Base-by-base conservation (phyloP, 2,888 invertebrate genomes). In the Criorhina ranunculi region DNA sequence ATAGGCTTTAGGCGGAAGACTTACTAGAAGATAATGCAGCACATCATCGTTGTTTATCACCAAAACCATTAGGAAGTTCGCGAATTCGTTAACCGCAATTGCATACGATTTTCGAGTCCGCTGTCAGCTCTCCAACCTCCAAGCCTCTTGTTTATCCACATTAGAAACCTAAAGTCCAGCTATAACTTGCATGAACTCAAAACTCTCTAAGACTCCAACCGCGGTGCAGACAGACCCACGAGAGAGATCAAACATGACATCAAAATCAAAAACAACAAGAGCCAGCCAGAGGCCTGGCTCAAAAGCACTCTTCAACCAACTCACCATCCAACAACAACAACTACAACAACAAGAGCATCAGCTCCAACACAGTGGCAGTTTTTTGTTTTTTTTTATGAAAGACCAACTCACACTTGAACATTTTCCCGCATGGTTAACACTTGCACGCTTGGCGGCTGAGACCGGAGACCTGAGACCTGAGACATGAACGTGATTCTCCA, bases 211-310 rank as follows among this genome's bases (percentile, higher is more conserved):
- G 12, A 1, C 49, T 31, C n/a, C 33, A 11, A 37, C 46, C 29
- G 51, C 19, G 35, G 31, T 29, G 15, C 33, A 69, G 59, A 49
- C 17, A 60, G 59, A 40, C 51, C 51, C 24, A 59, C 46, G 37
- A 70, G 59, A 49, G 66, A 79, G 42, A 72, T 59, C 40, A 79
- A 72, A 75, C 55, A 64, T 40, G 60, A 69, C 62, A 57, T 42
- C 12, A 55, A 62, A 33, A 37, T 15, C 11, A 55, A 53, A 31
- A 69, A 51, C 37, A 66, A 35, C 51, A 19, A 62, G 42, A 53
- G 42, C 9, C 44, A 57, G 40, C 53, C 49, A 67, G 31, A 73
- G 53, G 19, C 60, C 53, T 53, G 67, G 44, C 44, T 73, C 11
- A 37, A 72, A 62, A 24, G 42, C 70, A 49, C 46, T 59, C 73